Base-by-base conservation (phyloP, 2,797 vertebrate species). In the Chloroceryle amazona region DNA sequence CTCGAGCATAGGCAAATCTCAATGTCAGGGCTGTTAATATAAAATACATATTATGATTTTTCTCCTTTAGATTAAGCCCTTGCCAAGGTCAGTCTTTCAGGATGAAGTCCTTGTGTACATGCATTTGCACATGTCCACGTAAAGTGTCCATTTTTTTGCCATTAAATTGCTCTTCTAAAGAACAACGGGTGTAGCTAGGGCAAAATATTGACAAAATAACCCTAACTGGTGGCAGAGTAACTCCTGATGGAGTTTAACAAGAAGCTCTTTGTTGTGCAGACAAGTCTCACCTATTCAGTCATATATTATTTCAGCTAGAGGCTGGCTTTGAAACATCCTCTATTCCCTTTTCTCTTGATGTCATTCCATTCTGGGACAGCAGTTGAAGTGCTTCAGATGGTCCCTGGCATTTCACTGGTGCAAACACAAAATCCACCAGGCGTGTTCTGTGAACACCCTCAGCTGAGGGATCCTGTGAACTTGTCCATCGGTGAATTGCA, bases 321-420 rank as follows among this genome's bases (percentile, higher is more conserved):
- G 1, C 21, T 3, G 7, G 9, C 31, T 89, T 71, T 57, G 62
- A 28, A 49, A 61, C 9, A 3, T 28, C 10, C 44, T 20, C 47
- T 75, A 8, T 72, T 72, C 13, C 25, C 15, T 13, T 35, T 81
- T 65, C 18, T 28, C 42, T n/a, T 67, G 42, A 25, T 29, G 4
- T 23, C 0, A 0, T 41, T 62, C 7, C 4, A 0, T 44, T 41
- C 26, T 29, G 57, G 68, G 35, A 1, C n/a, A 51, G n/a, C 7
- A 29, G 28, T 6, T 21, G 13, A 42, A 67, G 44, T 11, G 44
- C 23, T 65, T 51, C 31, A 15, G 29, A 2, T 54, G 18, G 35
- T 54, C n/a, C 28, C 41, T 41, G 51, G 4, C 1, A 2, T 11
- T 79, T 70, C 9, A 2, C 35, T 46, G 60, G 39, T 60, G 35